A percentile compares a stretch with the other conserved stretches of the same genome.
Evolutionary conservation across 2,113 vertebrate species (phyloP).

Genomic region (Phodopus roborovskii): DNA sequence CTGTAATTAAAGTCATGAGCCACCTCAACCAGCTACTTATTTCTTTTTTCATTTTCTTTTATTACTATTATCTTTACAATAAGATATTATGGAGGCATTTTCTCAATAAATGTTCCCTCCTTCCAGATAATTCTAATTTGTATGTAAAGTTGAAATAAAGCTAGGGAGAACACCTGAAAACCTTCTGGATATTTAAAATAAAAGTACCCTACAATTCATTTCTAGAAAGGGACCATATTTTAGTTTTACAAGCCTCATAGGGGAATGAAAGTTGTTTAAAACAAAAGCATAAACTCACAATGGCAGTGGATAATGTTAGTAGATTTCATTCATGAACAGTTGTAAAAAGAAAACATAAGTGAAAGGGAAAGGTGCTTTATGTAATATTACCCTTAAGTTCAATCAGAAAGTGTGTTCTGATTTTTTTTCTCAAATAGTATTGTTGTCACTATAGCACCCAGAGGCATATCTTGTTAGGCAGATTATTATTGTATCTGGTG

Average conservation of each 20-base stretch:
- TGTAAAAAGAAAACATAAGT: neutral
- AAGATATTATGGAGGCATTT: neutral
- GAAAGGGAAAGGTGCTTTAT: neutral
- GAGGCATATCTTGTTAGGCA: too few relatives aligned
- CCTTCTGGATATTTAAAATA: neutral
- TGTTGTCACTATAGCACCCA: neutral
- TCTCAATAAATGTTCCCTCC: neutral
- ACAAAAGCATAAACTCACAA: neutral
- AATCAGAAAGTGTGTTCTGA: too few relatives aligned
- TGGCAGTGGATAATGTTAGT: neutral
- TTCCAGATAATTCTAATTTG: neutral
- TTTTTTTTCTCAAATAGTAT: too few relatives aligned
- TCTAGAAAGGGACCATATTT: neutral
- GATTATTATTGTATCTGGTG: neutral
- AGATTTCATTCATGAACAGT: neutral
- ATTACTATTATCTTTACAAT: neutral
- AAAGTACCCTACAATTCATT: constrained; percentile 9
- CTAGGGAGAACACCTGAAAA: neutral
- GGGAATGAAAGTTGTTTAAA: constrained; percentile 22
- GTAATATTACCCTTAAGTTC: neutral
- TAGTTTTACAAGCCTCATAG: neutral
- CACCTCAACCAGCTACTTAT: neutral
- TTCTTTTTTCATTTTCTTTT: neutral
- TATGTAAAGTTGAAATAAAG: neutral
- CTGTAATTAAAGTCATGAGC: too few relatives aligned